Conservation (phyloP, 2,888 invertebrate species). For the Cheilosia soror region DNA sequence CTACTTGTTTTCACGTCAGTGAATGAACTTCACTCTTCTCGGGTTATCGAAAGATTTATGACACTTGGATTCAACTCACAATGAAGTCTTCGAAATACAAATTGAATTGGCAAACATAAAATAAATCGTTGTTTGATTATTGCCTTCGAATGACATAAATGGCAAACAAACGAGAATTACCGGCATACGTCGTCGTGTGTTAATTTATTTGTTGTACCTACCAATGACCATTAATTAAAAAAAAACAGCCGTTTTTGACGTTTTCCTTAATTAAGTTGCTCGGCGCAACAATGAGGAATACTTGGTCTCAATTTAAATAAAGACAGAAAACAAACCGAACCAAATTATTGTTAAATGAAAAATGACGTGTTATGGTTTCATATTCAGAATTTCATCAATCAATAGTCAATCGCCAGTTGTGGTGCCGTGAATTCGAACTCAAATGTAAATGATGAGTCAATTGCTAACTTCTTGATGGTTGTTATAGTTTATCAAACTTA, state of each 20-base stretch:
- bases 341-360: conserved; percentile 27
- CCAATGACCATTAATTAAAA: conserved; percentile 45
- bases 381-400: conserved; percentile 52
- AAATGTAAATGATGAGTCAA: conserved; percentile 41
- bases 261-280: conserved; percentile 43
- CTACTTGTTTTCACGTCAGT: background rate
- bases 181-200: conserved; percentile 23
- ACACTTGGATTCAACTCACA: background rate
- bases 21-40: conserved; percentile 3
- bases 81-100: background rate
- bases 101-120: conserved; percentile 29
- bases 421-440: conserved; percentile 29
- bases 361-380: conserved; percentile 48
- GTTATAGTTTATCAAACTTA: background rate
- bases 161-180: conserved; percentile 34
- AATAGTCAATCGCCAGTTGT: conserved; percentile 41
- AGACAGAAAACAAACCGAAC: conserved; percentile 1
- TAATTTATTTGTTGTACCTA: conserved; percentile 8
- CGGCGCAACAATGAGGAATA: conserved; percentile 30
- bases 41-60: conserved; percentile 3
- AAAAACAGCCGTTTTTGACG: conserved; percentile 13
- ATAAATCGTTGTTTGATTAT: conserved; percentile 37
- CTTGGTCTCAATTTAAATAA: conserved; percentile 36
- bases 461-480: conserved; percentile 16
- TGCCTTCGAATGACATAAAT: conserved; percentile 25